Conservation (phyloP, 2,888 invertebrate genomes). For the Epirrhoe tristata region DNA sequence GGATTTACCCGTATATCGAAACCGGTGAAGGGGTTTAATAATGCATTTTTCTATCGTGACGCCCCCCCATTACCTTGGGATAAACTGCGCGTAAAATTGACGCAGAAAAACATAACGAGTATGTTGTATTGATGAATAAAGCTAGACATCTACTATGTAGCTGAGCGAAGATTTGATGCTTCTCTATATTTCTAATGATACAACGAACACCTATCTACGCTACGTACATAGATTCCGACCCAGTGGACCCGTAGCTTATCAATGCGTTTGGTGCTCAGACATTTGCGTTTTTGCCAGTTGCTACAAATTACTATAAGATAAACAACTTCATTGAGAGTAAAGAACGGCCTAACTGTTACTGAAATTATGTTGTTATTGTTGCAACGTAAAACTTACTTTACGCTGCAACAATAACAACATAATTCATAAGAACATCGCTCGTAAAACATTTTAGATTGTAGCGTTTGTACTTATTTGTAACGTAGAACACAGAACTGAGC, state of each 20-base stretch:
- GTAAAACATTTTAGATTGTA: too few relatives aligned
- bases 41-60: conserved; percentile 76
- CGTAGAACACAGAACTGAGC: too few relatives aligned
- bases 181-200: too few relatives aligned
- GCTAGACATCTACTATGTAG: too few relatives aligned
- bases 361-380: conserved; percentile 34
- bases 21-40: conserved; percentile 76
- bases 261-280: conserved; percentile 15
- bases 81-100: conserved; percentile 75
- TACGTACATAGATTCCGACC: too few relatives aligned
- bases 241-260: conserved; percentile 37
- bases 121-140: conserved; percentile 58
- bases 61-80: conserved; percentile 65
- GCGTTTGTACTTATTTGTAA: too few relatives aligned
- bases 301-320: conserved; percentile 47
- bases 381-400: not conserved
- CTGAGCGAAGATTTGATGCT: too few relatives aligned
- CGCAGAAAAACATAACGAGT: conserved; percentile 66
- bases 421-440: too few relatives aligned
- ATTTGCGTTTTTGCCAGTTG: conserved; percentile 36
- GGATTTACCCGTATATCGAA: conserved; percentile 54
- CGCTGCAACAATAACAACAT: too few relatives aligned
- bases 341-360: conserved; percentile 22
- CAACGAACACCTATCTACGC: too few relatives aligned
- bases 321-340: conserved; percentile 29